A percentile compares a stretch with the other conserved stretches of the same genome.
phyloP scores from a whole-genome alignment of 2,888 invertebrate species.

The Gibbula magus region DNA sequence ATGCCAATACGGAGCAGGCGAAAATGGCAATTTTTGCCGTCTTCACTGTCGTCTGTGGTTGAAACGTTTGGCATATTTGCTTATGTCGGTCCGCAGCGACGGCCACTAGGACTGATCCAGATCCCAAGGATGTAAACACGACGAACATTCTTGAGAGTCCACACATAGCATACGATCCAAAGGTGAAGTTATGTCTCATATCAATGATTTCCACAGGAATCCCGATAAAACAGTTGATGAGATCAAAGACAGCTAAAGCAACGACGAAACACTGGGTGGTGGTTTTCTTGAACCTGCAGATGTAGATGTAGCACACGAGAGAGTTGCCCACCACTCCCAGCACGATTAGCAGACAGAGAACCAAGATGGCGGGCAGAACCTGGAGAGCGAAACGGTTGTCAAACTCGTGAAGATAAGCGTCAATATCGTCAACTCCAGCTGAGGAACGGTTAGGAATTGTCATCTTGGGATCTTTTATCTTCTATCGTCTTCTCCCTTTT shows the following conservation, averaged over 20 bases:
- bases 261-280: background rate
- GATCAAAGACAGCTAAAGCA: background rate
- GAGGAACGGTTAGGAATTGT: too few relatives aligned
- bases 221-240: background rate
- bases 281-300: background rate
- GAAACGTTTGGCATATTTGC: constrained; percentile 27
- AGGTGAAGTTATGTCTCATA: background rate
- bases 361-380: background rate
- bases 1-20: constrained; percentile 1
- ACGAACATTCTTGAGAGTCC: background rate
- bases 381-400: background rate
- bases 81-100: constrained; percentile 34
- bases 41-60: constrained; percentile 15
- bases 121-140: constrained; percentile 2
- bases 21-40: constrained; percentile 28
- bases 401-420: background rate
- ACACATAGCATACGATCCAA: background rate
- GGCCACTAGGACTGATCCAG: constrained; percentile 23
- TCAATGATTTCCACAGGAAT: background rate
- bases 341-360: background rate
- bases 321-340: background rate
- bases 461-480: too few relatives aligned
- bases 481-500: too few relatives aligned
- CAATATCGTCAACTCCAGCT: background rate
- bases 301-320: background rate